phyloP scores from a whole-genome alignment of 2,888 invertebrate genomes.

The Lottia scabra region DNA sequence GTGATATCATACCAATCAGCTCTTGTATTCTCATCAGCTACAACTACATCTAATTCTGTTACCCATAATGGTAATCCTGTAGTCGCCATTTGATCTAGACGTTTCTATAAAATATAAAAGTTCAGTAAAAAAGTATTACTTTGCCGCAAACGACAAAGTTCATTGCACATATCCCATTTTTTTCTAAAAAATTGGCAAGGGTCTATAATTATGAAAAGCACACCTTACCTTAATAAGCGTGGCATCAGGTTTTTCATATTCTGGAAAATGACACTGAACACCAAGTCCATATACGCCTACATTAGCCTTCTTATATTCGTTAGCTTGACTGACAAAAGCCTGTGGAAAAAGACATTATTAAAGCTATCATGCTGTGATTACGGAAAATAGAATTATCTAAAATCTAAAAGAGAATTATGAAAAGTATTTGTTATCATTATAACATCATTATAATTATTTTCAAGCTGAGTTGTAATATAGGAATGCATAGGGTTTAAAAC shows the following conservation, averaged over 20 bases:
- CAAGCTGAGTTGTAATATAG: too few relatives aligned
- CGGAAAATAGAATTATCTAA: too few relatives aligned
- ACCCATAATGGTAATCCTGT: conserved; percentile 25
- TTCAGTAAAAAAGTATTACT: too few relatives aligned
- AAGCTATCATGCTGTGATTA: too few relatives aligned
- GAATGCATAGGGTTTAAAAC: background rate
- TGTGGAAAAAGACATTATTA: conserved; percentile 7
- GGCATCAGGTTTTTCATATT: conserved; percentile 12
- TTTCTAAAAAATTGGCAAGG: too few relatives aligned
- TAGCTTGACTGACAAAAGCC: conserved; percentile 38
- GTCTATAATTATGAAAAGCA: too few relatives aligned
- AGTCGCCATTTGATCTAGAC: conserved; percentile 16
- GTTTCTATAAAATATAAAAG: conserved; percentile 8
- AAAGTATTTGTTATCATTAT: too few relatives aligned
- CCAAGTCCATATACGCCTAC: conserved; percentile 40
- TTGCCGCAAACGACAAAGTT: too few relatives aligned
- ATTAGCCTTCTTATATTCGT: conserved; percentile 29
- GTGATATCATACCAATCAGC: conserved; percentile 35
- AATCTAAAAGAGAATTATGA: too few relatives aligned
- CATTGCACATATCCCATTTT: too few relatives aligned
- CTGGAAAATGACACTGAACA: conserved; percentile 38
- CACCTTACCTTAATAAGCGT: conserved; percentile 19
- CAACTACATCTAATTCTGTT: conserved; percentile 20
- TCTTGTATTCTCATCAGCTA: conserved; percentile 8
- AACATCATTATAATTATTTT: too few relatives aligned